These are phyloP conservation scores for Pelvicachromis taeniatus DNA, from an alignment of 2,113 vertebrate species.

Conservation along the genomic window DNA sequence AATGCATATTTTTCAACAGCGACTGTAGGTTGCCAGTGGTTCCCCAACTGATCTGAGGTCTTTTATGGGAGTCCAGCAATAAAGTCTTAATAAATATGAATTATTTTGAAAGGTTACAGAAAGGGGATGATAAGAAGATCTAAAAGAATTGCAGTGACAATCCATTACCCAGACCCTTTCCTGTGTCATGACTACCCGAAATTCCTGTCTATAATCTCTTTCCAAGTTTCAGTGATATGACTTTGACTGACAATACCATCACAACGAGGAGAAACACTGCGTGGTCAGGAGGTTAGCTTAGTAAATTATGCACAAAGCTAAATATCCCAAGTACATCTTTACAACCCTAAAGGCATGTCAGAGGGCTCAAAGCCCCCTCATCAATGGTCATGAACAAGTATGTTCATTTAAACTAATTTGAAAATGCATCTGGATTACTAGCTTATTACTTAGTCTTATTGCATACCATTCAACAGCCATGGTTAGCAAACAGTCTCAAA, in stretches of 20 bases:
- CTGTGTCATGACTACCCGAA: conserved; percentile 3
- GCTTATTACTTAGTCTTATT: neutral
- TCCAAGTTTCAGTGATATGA: conserved; percentile 18
- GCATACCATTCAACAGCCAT: neutral
- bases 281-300: neutral
- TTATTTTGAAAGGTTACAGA: neutral
- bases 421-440: neutral
- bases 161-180: neutral
- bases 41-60: neutral
- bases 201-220: conserved; percentile 29
- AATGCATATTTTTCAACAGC: neutral
- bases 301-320: neutral
- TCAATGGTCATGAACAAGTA: neutral
- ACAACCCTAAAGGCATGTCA: neutral
- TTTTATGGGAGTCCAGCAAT: neutral
- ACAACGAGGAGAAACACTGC: neutral
- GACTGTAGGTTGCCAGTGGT: neutral
- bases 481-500: neutral
- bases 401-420: neutral
- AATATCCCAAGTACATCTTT: neutral
- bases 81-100: neutral
- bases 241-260: conserved; percentile 33
- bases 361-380: neutral
- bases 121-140: neutral
- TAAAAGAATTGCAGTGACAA: conserved; percentile 4